Evolutionary conservation across 1,140 invertebrate genomes (phyloP), one percentile per base, ranked within the genome.

Genomic region (Nomia melanderi): DNA sequence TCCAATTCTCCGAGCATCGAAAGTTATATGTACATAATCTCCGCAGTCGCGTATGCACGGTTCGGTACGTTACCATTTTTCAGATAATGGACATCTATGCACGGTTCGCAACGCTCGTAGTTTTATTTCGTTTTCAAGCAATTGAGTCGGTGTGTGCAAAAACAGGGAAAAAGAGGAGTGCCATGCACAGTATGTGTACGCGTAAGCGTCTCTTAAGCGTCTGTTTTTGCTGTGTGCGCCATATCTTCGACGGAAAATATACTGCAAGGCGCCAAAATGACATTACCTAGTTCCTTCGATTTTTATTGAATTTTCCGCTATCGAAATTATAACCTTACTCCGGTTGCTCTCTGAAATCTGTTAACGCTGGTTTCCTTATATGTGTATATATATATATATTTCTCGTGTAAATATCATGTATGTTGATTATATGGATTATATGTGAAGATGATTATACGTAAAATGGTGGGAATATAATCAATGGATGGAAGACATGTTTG

Each of bases 381-480:
- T n/a, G n/a, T n/a, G n/a, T n/a, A n/a, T n/a, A n/a, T n/a, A n/a
- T n/a, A n/a, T n/a, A n/a, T n/a, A 29, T 60, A 60, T 25, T 20
- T 59, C 17, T 70, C 56, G 50, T 50, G 14, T 76, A 59, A 44
- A 44, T 57, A 57, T 27, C 9, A 44, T 17, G 8, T 5, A 8
- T 31, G 14, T 33, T 33, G 36, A 59, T 59, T 75, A 70, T 71
- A 44, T 59, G 69, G 41, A 33, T 25, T 47, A 47, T 31, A 53
- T 27, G 23, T 63, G 47, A 69, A 67, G 36, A 12, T 76, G 54
- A 72, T 73, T 73, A 47, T 57, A 53, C 64, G 41, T 78, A 85
- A 81, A 86, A 85, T 86, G 81, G 83, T 83, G 78, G 83, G 74
- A 84, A 85, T 81, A 73, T 85, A 85, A 86, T 86, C 81, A 83